Percentiles rank a stretch among this genome's conserved stretches.
Evolutionary conservation across 2,888 invertebrate species (phyloP).

Genomic region (Elgonia sp.): DNA sequence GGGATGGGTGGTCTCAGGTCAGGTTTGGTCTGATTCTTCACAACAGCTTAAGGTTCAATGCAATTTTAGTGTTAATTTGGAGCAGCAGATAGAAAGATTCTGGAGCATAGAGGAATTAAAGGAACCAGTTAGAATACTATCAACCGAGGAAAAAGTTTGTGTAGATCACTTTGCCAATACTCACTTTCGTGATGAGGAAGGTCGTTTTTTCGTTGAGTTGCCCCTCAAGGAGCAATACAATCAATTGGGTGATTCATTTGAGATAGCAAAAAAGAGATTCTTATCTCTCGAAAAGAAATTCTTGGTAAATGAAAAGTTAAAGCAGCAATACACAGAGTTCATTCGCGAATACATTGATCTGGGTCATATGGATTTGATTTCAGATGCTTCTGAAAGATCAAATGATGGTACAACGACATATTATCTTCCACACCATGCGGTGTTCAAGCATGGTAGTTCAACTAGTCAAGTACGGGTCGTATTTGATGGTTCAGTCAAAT

Average conservation of each 20-base stretch:
- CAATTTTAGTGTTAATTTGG: neutral
- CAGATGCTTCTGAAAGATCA: no score
- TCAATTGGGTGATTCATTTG: no score
- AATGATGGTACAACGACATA: no score
- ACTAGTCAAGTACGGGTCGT: neutral
- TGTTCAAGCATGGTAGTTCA: no score
- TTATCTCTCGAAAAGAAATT: no score
- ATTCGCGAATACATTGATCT: no score
- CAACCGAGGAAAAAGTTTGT: neutral
- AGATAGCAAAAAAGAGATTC: no score
- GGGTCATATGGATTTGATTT: no score
- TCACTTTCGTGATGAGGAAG: neutral
- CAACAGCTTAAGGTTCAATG: neutral
- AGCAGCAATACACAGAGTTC: no score
- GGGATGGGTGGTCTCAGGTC: neutral
- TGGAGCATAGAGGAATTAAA: neutral
- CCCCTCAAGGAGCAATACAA: neutral
- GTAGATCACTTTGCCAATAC: neutral
- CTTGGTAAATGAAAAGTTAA: no score
- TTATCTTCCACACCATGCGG: no score
- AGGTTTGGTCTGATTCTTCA: neutral
- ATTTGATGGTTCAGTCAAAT: neutral
- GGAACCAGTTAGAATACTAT: neutral
- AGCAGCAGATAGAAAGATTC: neutral
- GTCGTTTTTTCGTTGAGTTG: neutral